Evolutionary conservation across 2,113 vertebrate species (phyloP).

Genomic region (Nyctereutes procyonoides): DNA sequence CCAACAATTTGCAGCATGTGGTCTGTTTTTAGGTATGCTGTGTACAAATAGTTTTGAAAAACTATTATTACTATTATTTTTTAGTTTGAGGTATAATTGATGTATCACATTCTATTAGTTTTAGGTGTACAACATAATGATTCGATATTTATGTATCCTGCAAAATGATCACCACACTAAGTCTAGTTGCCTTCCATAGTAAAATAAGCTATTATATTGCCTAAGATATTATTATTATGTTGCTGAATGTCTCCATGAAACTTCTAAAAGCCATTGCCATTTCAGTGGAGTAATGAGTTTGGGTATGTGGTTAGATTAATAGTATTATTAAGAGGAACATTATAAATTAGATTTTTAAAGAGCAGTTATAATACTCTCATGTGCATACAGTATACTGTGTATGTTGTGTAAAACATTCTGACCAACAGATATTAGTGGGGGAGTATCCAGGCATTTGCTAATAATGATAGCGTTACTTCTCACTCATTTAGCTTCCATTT

Average conservation of each 20-base stretch:
- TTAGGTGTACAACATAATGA: background rate
- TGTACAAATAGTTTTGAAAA: conserved; percentile 30
- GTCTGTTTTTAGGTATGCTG: background rate
- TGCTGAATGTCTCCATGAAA: conserved; percentile 12
- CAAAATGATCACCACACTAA: background rate
- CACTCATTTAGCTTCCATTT: background rate
- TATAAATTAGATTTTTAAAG: background rate
- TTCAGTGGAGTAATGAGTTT: conserved; percentile 25
- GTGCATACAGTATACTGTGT: background rate
- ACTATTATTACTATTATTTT: background rate
- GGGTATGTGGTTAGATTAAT: background rate
- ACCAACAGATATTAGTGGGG: background rate
- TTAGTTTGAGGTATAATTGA: background rate
- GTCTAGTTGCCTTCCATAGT: background rate
- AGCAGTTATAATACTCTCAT: conserved; percentile 33
- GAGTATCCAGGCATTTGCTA: background rate
- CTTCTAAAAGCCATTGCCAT: conserved; percentile 31
- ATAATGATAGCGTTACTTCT: background rate
- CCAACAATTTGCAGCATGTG: background rate
- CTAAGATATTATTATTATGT: background rate
- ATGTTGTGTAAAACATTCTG: background rate
- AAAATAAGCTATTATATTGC: background rate
- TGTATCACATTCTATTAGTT: background rate
- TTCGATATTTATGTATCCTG: background rate
- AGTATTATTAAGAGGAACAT: background rate